Conservation (phyloP, 1,140 invertebrate species). For the Melitaea cinxia region DNA sequence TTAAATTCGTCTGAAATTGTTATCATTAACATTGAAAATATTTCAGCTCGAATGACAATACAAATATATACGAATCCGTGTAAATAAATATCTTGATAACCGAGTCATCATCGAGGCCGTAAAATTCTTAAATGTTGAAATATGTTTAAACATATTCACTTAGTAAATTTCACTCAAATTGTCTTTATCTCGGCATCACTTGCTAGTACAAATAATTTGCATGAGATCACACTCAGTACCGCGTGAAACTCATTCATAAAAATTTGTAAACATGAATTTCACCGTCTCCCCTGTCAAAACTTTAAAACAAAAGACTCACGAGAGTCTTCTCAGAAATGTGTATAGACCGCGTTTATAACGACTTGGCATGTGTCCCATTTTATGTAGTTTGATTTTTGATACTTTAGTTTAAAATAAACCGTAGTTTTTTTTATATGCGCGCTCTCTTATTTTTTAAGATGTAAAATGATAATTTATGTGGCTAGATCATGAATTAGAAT, state of each 20-base stretch:
- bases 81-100: too few species aligned
- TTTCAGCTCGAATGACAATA: too few species aligned
- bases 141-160: too few species aligned
- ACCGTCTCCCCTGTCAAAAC: background rate
- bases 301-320: background rate
- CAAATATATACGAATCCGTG: too few species aligned
- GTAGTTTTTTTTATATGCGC: background rate
- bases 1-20: too few species aligned
- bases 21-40: too few species aligned
- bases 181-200: background rate
- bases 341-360: background rate
- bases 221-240: background rate
- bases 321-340: background rate
- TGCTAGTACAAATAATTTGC: background rate
- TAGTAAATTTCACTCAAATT: background rate
- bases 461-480: too few species aligned
- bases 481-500: too few species aligned
- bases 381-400: background rate
- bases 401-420: too few species aligned
- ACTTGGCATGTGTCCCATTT: background rate
- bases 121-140: too few species aligned
- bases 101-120: too few species aligned
- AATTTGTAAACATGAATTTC: background rate
- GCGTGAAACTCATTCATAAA: conserved; percentile 2
- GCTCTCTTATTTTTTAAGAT: background rate